These are phyloP conservation scores for Oreonectes daqikongensis DNA, from an alignment of 2,797 vertebrate species.

Conservation along the genomic window DNA sequence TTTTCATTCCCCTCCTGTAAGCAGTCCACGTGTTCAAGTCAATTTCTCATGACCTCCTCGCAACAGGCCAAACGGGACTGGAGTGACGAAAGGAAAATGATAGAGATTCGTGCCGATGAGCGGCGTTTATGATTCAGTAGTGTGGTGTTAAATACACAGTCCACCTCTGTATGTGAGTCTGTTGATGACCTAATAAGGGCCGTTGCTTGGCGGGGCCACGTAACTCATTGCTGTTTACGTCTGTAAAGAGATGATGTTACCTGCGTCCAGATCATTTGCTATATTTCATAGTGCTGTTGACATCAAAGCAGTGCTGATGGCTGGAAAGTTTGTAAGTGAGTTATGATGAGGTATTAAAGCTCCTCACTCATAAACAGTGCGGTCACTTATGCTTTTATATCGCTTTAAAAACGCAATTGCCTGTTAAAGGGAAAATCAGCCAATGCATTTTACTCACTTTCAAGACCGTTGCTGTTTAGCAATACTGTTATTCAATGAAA, in stretches of 20 bases:
- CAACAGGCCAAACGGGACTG: conserved; percentile 52
- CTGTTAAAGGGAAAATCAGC: neutral
- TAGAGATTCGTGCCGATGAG: conserved; percentile 53
- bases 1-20: conserved; percentile 31
- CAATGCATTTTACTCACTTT: neutral
- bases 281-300: conserved; percentile 46
- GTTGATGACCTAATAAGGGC: conserved; percentile 63
- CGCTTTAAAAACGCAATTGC: conserved; percentile 10
- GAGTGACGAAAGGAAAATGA: conserved; percentile 36
- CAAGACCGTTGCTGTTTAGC: neutral
- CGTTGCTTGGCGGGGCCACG: conserved; percentile 35
- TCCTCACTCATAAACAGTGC: conserved; percentile 37
- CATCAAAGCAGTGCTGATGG: conserved; percentile 36
- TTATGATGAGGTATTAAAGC: conserved; percentile 39
- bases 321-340: conserved; percentile 34
- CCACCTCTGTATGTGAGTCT: conserved; percentile 38
- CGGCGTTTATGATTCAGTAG: conserved; percentile 44
- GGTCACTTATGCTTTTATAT: conserved; percentile 34
- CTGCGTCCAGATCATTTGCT: conserved; percentile 43
- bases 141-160: conserved; percentile 52
- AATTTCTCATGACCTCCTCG: conserved; percentile 52
- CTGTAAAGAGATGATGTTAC: conserved; percentile 48
- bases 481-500: neutral
- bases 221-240: conserved; percentile 45
- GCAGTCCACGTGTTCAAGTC: conserved; percentile 22